Evolutionary conservation across 1,140 invertebrate genomes (phyloP), one percentile per base, ranked within the genome.

Genomic region (Pectinophora gossypiella): DNA sequence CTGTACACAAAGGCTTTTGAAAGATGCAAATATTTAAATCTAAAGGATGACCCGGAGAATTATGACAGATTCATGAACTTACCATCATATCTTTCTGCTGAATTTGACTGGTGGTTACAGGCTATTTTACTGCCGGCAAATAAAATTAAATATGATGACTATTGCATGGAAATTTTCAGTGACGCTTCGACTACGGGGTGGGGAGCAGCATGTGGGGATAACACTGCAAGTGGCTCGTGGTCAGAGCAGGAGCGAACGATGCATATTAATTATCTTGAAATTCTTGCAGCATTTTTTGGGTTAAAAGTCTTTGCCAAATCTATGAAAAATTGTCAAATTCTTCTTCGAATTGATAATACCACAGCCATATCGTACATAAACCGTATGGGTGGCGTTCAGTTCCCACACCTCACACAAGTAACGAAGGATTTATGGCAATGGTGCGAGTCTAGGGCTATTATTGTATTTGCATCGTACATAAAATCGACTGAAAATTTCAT

Each of bases 281-380:
- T 54, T 13, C 15, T 48, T 2, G 52, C 45, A 12, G 35, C 52
- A 0, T 48, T 48, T 48, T 48, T 54, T 16, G 52, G 45, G 4
- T 21, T 54, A 43, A 38, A 48, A 22, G 15, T 22, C 13, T 54
- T 48, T 48, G 46, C 45, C 7, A 54, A 43, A 43, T 3, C 36
- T 43, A 16, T 40, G 12, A 4, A 20, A n/a, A n/a, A 46, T 16
- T 48, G 46, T 43, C 13, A 54, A 22, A 61, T 68, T 13, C 43
- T 65, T 12, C 44, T 68, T 3, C 15, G 62, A 21, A 52, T 72
- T 9, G 47, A 55, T 35, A 55, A 55, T 18, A 55, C 53, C 15
- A 72, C 68, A 3, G 64, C 69, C 3, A 65, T 72, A 9, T 38
- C 60, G 15, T 69, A 64, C 40, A 64, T 74, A n/a, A 72, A 72